A percentile compares a stretch with the other conserved stretches of the same genome.
phyloP scores from a whole-genome alignment of 2,888 invertebrate genomes.

The Tetragonisca angustula region DNA sequence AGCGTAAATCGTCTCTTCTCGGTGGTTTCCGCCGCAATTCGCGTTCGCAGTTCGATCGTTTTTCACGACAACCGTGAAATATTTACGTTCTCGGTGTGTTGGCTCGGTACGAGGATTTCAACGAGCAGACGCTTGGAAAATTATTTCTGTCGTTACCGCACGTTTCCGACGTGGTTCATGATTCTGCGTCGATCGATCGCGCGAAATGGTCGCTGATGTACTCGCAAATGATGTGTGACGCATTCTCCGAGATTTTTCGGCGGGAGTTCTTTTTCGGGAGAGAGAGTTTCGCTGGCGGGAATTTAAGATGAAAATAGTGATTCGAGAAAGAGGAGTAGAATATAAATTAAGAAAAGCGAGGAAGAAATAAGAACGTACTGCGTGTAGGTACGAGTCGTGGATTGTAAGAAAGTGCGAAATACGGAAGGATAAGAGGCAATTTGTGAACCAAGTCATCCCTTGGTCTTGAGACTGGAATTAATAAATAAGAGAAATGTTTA shows the following conservation, averaged over 20 bases:
- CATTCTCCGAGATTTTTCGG: neutral
- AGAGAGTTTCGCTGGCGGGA: neutral
- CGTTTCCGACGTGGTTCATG: neutral
- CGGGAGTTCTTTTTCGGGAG: neutral
- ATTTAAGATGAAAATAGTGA: neutral
- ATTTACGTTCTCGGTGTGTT: constrained; percentile 13
- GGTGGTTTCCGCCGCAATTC: neutral
- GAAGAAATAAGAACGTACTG: too few species aligned
- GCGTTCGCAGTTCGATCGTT: neutral
- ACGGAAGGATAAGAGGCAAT: too few species aligned
- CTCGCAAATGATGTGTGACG: neutral
- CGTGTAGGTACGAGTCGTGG: too few species aligned
- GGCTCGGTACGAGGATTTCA: neutral
- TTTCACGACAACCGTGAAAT: constrained; percentile 5
- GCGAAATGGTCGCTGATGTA: neutral
- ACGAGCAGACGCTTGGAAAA: constrained; percentile 5
- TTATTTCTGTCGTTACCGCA: constrained; percentile 25
- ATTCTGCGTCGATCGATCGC: neutral
- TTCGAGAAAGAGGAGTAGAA: too few species aligned
- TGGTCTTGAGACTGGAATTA: too few species aligned
- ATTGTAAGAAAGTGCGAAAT: too few species aligned
- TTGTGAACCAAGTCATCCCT: too few species aligned
- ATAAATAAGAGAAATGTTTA: too few species aligned
- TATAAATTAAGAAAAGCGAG: too few species aligned
- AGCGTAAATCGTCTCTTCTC: neutral